Percentiles rank a stretch among this genome's conserved stretches.
phyloP scores from a whole-genome alignment of 30 jellyfish, hydroid and myxozoan genomes.

The Cassiopea andromeda region DNA sequence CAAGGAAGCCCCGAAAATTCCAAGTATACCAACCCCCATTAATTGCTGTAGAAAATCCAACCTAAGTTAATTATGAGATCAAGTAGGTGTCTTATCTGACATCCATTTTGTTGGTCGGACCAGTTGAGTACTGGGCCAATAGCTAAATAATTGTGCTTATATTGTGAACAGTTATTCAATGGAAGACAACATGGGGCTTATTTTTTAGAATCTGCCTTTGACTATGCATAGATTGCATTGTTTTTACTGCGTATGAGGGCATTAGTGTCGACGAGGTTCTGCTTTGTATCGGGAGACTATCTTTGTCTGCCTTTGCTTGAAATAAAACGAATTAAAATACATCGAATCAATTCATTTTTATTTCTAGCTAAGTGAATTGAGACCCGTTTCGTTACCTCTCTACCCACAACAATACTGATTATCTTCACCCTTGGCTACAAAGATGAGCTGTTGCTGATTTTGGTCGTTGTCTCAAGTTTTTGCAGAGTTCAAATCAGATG shows the following conservation, averaged over 20 bases:
- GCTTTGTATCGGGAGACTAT: neutral
- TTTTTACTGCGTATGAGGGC: neutral
- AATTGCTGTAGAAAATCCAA: no score
- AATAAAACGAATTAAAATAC: neutral
- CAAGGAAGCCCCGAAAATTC: neutral
- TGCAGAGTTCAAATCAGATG: neutral
- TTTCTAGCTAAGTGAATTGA: neutral
- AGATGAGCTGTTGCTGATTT: neutral
- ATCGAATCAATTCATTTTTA: neutral
- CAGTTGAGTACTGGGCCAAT: neutral
- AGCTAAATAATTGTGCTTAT: neutral
- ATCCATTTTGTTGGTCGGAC: neutral
- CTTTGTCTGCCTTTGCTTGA: neutral
- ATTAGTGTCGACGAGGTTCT: neutral
- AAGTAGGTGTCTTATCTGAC: neutral
- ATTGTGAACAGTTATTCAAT: conserved; percentile 9
- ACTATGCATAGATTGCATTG: neutral
- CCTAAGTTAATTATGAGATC: no score
- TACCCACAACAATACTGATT: neutral
- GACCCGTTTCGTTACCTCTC: conserved; percentile 6
- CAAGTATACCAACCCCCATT: no score
- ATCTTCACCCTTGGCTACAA: neutral
- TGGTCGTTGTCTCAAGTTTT: neutral
- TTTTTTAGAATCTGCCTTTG: neutral
- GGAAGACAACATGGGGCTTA: neutral